Evolutionary conservation across 2,797 vertebrate species (phyloP).

Genomic region (Coendou prehensilis): DNA sequence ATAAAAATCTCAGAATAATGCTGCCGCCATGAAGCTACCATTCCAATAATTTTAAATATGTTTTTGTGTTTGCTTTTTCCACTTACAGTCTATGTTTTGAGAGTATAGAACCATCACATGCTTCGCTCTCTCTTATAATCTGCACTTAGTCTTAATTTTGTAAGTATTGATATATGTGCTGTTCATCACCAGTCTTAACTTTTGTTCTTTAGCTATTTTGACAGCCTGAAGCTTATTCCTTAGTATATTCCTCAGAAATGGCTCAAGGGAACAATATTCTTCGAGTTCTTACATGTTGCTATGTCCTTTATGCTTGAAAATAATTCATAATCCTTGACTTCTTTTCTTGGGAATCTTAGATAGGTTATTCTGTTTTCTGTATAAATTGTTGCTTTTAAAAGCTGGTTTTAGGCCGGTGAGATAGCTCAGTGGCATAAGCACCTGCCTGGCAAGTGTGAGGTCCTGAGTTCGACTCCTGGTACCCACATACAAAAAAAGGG

Average conservation of each 20-base stretch:
- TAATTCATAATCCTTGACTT: neutral
- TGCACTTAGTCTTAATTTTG: neutral
- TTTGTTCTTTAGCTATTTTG: slow-evolving; percentile 30
- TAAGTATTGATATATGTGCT: neutral
- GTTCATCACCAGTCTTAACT: neutral
- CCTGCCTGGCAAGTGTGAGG: too few relatives aligned
- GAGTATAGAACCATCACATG: neutral
- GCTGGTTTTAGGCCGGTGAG: neutral
- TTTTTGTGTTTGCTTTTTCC: neutral
- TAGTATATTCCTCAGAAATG: neutral
- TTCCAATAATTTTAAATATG: neutral
- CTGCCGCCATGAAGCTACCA: neutral
- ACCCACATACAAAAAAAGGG: too few relatives aligned
- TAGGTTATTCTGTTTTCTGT: neutral
- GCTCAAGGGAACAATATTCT: neutral
- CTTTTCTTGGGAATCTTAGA: slow-evolving; percentile 31
- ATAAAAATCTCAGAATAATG: slow-evolving; percentile 42
- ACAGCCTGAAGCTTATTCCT: neutral
- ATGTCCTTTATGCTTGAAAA: neutral
- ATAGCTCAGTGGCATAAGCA: too few relatives aligned
- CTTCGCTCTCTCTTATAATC: neutral
- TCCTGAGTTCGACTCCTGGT: too few relatives aligned
- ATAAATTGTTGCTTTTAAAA: neutral
- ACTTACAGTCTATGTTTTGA: neutral
- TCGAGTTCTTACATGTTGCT: neutral